Base-by-base conservation (phyloP, 2,888 invertebrate genomes). In the Acanthacorydalis orientalis region DNA sequence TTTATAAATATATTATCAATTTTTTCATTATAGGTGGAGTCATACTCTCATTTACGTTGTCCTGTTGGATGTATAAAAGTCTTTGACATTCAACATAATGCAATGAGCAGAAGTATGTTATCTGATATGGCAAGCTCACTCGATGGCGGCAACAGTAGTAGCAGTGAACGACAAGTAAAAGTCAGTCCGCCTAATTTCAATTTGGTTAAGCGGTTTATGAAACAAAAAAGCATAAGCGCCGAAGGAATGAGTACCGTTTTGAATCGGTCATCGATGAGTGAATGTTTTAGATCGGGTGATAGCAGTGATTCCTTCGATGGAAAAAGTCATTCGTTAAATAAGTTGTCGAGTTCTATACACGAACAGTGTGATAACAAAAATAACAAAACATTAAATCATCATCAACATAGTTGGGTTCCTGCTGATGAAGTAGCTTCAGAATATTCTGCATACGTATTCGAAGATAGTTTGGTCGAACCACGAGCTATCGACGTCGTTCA, bases 171-270 rank as follows among this genome's bases (percentile, higher is more conserved):
- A 8, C 23, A 51, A 40, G 46, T 56, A 55, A 48, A 48, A 53
- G 69, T 68, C 65, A 73, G 78, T 55, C 77, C 82, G 52, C 79
- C 79, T 58, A 78, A 83, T 54, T 80, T 89, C 63, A 89, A 82
- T 65, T 74, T 90, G 59, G 85, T 90, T 40, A 85, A 85, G 64
- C 70, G 89, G 53, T 90, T 89, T 60, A 89, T 90, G 74, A 88
- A 89, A 64, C 89, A 89, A 61, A 87, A 87, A 63, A 87, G 86
- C 62, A 78, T 77, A 68, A 84, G 85, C 54, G 80, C 79, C 48
- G 85, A 86, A 62, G 80, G 80, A 49, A 80, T 78, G 56, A 34
- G 42, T 34, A 15, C 34, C 16, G 77, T 77, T 47, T 77, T 84
- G 70, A 85, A 86, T 62, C 83, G 86, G 53, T 75, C 86, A 40